A percentile compares a stretch with the other conserved stretches of the same genome.
These are phyloP conservation scores for Sternarchorhynchus goeldii DNA, from an alignment of 2,797 vertebrate species.

Conservation along the genomic window DNA sequence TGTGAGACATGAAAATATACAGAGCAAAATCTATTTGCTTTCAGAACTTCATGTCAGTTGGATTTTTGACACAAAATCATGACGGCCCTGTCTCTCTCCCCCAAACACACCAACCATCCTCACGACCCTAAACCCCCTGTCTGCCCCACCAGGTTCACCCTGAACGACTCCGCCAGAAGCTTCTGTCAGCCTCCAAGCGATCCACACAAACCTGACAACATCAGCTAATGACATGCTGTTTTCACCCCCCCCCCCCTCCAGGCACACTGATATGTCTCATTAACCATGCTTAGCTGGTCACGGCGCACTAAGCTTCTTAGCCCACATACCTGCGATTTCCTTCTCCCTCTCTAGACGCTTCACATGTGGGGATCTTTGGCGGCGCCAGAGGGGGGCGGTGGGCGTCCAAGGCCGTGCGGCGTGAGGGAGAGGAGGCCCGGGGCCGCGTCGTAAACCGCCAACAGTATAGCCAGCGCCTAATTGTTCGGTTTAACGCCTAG, in stretches of 20 bases:
- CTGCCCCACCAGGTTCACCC: constrained; percentile 14
- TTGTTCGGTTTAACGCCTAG: constrained; percentile 81
- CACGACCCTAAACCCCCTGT: neutral
- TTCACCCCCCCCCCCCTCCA: neutral
- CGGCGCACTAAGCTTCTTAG: constrained; percentile 51
- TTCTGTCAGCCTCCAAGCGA: constrained; percentile 14
- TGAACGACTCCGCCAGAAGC: constrained; percentile 31
- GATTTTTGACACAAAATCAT: too few relatives aligned
- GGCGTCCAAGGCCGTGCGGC: constrained; percentile 7
- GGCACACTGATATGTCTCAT: constrained; percentile 50
- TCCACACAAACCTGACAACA: constrained; percentile 26
- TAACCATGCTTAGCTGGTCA: constrained; percentile 50
- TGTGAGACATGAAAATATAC: neutral
- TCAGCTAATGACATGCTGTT: constrained; percentile 27
- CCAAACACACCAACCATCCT: neutral
- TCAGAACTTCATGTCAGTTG: too few relatives aligned
- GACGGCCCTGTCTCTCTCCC: neutral
- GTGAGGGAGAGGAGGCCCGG: constrained; percentile 27
- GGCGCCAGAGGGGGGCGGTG: constrained; percentile 13
- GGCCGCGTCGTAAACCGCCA: constrained; percentile 66
- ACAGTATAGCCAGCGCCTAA: constrained; percentile 76
- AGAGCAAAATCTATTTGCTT: neutral
- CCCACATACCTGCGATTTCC: constrained; percentile 51
- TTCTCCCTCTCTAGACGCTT: constrained; percentile 15
- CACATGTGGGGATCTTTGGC: neutral